phyloP scores from a whole-genome alignment of 2,797 vertebrate species.

The Benthosema pterotum region DNA sequence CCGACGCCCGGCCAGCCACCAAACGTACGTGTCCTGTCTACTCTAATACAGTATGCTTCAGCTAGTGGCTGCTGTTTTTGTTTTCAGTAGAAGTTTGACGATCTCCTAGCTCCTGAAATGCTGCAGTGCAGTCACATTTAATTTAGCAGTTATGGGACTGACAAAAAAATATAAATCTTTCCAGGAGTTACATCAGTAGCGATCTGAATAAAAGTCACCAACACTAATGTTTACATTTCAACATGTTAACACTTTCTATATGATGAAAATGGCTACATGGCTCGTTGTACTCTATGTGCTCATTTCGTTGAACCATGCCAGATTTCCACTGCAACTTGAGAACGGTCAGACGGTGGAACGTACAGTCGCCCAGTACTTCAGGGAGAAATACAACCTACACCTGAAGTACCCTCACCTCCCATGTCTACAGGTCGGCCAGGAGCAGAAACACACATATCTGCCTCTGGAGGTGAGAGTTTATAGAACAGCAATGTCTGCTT shows the following conservation, averaged over 20 bases:
- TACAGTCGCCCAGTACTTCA: constrained; percentile 98
- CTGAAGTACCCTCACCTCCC: constrained; percentile 97
- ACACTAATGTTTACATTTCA: no score
- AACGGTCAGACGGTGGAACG: constrained; percentile 97
- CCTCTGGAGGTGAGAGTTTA: constrained; percentile 91
- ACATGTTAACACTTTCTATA: no score
- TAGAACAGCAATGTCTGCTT: background rate
- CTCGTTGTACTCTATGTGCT: background rate
- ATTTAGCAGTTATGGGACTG: no score
- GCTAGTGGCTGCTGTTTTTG: no score
- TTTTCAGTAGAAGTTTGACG: no score
- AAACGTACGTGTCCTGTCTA: constrained; percentile 85
- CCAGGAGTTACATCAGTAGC: no score
- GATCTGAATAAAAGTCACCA: no score
- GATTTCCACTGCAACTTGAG: constrained; percentile 96
- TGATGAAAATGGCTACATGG: no score
- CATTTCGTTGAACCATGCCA: constrained; percentile 51
- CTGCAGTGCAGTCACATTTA: no score
- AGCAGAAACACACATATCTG: constrained; percentile 98
- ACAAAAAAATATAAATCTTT: no score
- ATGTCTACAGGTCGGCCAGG: constrained; percentile 98
- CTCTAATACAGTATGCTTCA: no score
- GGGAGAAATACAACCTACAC: constrained; percentile 97
- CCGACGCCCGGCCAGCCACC: constrained; percentile 93
- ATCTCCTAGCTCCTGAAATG: no score